A percentile compares a stretch with the other conserved stretches of the same genome.
Evolutionary conservation across 2,113 vertebrate genomes (phyloP).

Genomic region (Gymnarchus niloticus): DNA sequence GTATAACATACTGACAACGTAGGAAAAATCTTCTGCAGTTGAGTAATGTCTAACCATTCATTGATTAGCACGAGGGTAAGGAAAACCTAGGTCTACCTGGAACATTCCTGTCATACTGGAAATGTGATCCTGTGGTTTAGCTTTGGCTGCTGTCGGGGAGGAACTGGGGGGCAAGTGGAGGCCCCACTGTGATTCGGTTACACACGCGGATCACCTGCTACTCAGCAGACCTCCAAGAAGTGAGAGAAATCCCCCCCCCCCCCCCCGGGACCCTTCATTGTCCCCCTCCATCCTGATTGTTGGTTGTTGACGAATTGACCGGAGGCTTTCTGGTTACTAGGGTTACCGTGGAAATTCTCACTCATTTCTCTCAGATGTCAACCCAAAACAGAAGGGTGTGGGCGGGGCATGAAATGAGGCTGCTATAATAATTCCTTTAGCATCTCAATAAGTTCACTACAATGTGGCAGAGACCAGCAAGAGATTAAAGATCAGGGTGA

Average conservation of each 20-base stretch:
- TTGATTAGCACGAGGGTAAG: slow-evolving; percentile 4
- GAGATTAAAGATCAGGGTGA: background rate
- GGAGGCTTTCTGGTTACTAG: slow-evolving; percentile 34
- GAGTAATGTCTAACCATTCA: background rate
- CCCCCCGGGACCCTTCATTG: slow-evolving; percentile 28
- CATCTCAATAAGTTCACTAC: background rate
- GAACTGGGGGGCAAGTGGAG: background rate
- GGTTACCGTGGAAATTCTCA: slow-evolving; percentile 31
- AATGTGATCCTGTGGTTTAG: slow-evolving; percentile 23
- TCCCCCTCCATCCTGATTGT: slow-evolving; percentile 29
- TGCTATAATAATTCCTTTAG: background rate
- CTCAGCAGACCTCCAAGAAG: slow-evolving; percentile 17
- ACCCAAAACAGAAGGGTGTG: slow-evolving; percentile 30
- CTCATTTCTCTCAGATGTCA: slow-evolving; percentile 33
- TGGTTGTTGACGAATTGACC: slow-evolving; percentile 33
- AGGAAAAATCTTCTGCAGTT: background rate
- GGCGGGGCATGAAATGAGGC: background rate
- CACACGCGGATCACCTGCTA: slow-evolving; percentile 17
- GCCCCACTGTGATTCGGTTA: slow-evolving; percentile 17
- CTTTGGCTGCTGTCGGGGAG: slow-evolving; percentile 7
- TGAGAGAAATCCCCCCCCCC: slow-evolving; percentile 22
- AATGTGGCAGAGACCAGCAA: background rate
- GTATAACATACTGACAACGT: background rate
- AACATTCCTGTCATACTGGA: slow-evolving; percentile 31
- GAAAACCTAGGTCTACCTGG: slow-evolving; percentile 21